phyloP scores from a whole-genome alignment of 2,113 vertebrate species.

The Tenebrosternarchus preto region DNA sequence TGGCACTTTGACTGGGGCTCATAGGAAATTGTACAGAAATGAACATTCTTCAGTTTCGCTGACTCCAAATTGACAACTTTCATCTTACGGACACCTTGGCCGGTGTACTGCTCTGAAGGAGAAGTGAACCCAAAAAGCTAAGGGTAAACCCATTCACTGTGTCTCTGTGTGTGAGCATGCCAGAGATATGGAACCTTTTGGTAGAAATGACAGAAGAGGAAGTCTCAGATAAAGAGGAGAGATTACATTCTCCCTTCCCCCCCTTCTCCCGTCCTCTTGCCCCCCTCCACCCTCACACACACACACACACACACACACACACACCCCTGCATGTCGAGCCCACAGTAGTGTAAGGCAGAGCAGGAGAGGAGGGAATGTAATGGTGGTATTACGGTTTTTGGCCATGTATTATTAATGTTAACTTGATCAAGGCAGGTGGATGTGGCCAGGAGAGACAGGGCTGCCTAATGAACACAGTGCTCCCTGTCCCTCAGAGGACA shows the following conservation, averaged over 20 bases:
- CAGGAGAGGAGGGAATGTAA: conserved; percentile 64
- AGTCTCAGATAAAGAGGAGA: conserved; percentile 68
- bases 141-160: conserved; percentile 73
- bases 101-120: conserved; percentile 71
- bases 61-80: conserved; percentile 73
- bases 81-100: conserved; percentile 61
- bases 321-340: conserved; percentile 63
- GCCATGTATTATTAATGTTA: conserved; percentile 82
- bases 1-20: conserved; percentile 44
- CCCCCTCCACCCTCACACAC: conserved; percentile 42
- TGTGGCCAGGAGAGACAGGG: conserved; percentile 75
- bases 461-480: conserved; percentile 75
- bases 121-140: conserved; percentile 72
- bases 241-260: conserved; percentile 63
- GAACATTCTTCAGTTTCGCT: conserved; percentile 63
- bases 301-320: too few relatives aligned
- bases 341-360: conserved; percentile 54
- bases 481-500: conserved; percentile 59
- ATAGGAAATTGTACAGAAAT: conserved; percentile 61
- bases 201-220: conserved; percentile 63
- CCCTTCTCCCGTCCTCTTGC: conserved; percentile 30
- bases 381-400: conserved; percentile 76
- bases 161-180: conserved; percentile 53
- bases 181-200: conserved; percentile 67
- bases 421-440: conserved; percentile 81